Percentiles rank a stretch among this genome's conserved stretches.
phyloP scores from a whole-genome alignment of 1,140 invertebrate genomes.

The Cataglyphis hispanica region DNA sequence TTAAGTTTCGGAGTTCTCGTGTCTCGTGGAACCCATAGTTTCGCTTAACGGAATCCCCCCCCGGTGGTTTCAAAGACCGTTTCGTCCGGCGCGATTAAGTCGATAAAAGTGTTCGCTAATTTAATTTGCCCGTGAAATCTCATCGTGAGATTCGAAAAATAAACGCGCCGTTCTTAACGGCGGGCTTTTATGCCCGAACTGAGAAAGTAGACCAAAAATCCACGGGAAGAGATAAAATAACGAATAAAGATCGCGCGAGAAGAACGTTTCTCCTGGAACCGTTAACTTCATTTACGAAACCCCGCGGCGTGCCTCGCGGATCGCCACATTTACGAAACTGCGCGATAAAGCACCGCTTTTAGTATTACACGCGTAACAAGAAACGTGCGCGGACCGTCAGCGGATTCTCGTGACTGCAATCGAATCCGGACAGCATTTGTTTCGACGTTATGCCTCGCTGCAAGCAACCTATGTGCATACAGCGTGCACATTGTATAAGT shows the following conservation, averaged over 20 bases:
- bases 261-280: conserved; percentile 10
- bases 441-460: conserved; percentile 15
- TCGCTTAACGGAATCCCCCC: neutral
- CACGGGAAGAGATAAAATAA: neutral
- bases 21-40: neutral
- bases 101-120: neutral
- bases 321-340: neutral
- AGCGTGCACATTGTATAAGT: neutral
- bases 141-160: neutral
- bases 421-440: conserved; percentile 19
- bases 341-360: conserved; percentile 17
- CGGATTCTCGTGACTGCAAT: conserved; percentile 18
- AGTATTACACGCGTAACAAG: neutral
- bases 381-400: neutral
- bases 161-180: neutral
- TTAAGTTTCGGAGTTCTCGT: neutral
- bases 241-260: conserved; percentile 31
- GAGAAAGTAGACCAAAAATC: neutral
- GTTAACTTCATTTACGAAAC: conserved; percentile 33
- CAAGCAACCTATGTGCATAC: conserved; percentile 1
- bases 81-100: neutral
- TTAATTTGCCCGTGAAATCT: neutral
- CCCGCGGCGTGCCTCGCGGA: neutral
- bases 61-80: neutral
- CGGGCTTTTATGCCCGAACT: neutral